A percentile compares a stretch with the other conserved stretches of the same genome.
Evolutionary conservation across 2,113 vertebrate species (phyloP).

Genomic region (Amia ocellicauda): DNA sequence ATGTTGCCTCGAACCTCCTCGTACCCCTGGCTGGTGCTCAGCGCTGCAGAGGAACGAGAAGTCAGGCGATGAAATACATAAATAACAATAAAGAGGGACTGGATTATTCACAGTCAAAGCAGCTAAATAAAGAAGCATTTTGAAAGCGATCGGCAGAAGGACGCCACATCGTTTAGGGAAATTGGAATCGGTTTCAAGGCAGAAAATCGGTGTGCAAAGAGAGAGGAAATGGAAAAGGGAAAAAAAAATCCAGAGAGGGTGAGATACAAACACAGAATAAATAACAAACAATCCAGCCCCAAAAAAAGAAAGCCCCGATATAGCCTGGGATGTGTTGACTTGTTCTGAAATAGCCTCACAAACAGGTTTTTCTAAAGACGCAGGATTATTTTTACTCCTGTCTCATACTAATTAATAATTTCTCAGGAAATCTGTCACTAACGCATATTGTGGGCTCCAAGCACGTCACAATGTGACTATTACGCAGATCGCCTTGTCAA

Average conservation of each 20-base stretch:
- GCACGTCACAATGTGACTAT: constrained; percentile 46
- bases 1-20: no score
- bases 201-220: not conserved
- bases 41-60: constrained; percentile 74
- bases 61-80: not conserved
- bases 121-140: not conserved
- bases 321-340: no score
- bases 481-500: constrained; percentile 52
- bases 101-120: not conserved
- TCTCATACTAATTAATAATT: constrained; percentile 68
- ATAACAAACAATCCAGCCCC: not conserved
- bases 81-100: not conserved
- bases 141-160: not conserved
- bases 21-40: not conserved
- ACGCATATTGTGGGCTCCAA: constrained; percentile 51
- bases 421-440: constrained; percentile 64
- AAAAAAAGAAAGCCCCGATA: no score
- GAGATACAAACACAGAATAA: no score
- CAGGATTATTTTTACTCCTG: constrained; percentile 44
- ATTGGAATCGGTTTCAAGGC: not conserved
- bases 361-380: constrained; percentile 5
- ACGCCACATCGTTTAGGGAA: not conserved
- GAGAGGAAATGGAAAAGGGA: not conserved
- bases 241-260: constrained; percentile 1
- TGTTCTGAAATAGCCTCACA: not conserved